phyloP scores from a whole-genome alignment of 2,113 vertebrate genomes.

The Trichechus manatus region DNA sequence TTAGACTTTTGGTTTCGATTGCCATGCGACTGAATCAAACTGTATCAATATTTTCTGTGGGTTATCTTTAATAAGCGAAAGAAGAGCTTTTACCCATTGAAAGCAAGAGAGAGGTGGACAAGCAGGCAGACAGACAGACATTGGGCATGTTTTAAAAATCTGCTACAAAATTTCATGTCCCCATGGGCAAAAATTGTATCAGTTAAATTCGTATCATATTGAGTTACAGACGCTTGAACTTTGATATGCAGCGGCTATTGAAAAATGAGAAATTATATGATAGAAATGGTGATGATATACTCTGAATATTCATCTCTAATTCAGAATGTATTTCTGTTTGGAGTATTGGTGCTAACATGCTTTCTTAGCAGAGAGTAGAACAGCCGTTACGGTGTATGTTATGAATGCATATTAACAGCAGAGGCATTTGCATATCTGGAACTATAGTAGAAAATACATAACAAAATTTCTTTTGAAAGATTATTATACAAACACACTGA shows the following conservation, averaged over 20 bases:
- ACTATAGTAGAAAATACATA: conserved; percentile 67
- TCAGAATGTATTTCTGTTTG: conserved; percentile 53
- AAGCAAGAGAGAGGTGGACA: neutral
- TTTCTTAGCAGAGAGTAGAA: conserved; percentile 68
- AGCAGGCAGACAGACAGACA: neutral
- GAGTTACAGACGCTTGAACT: neutral
- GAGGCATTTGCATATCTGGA: conserved; percentile 77
- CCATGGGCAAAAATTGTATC: conserved; percentile 21
- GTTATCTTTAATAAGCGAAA: conserved; percentile 29
- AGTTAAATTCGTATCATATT: neutral
- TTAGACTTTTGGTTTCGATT: neutral
- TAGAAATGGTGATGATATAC: neutral
- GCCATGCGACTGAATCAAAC: neutral
- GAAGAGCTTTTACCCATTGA: neutral
- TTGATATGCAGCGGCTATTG: neutral
- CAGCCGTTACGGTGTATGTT: conserved; percentile 48
- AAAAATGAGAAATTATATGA: neutral
- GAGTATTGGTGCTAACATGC: conserved; percentile 59
- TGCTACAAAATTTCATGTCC: conserved; percentile 55
- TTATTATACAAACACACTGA: conserved; percentile 67
- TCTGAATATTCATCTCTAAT: conserved; percentile 35
- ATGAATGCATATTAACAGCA: conserved; percentile 75
- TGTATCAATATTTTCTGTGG: neutral
- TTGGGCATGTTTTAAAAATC: conserved; percentile 77
- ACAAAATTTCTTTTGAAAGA: conserved; percentile 75